These are phyloP conservation scores for Diabrotica virgifera DNA, from an alignment of 1,140 invertebrate species.

Conservation along the genomic window DNA sequence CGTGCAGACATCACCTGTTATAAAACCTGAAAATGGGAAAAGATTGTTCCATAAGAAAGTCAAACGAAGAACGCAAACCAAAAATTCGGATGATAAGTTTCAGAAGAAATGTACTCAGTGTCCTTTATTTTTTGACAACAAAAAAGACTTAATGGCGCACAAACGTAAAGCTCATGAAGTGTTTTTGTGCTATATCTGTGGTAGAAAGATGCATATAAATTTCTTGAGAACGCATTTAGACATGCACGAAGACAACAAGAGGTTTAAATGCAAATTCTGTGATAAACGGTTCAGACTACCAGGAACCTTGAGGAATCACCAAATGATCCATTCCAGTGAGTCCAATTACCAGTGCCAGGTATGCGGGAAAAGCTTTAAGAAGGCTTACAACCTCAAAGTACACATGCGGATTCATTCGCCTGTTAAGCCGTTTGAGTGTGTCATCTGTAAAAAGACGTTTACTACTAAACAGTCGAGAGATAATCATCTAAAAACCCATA, in stretches of 20 bases:
- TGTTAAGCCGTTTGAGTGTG: constrained; percentile 68
- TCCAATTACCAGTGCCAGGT: constrained; percentile 29
- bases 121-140: not conserved
- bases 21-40: not conserved
- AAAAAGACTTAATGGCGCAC: not conserved
- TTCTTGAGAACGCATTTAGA: constrained; percentile 14
- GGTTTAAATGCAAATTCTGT: constrained; percentile 21
- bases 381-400: constrained; percentile 28
- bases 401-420: constrained; percentile 68
- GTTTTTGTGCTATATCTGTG: constrained; percentile 20
- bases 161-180: not conserved
- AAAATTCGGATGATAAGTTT: not conserved
- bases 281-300: constrained; percentile 16
- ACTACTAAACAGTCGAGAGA: constrained; percentile 30
- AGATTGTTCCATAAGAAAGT: not conserved
- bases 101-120: not conserved
- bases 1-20: not conserved
- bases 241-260: constrained; percentile 20
- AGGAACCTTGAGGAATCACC: constrained; percentile 24
- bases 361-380: constrained; percentile 30
- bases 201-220: constrained; percentile 1
- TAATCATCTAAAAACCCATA: constrained; percentile 28
- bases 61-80: not conserved
- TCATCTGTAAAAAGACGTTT: constrained; percentile 60
- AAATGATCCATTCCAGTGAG: constrained; percentile 28